Percentiles rank a stretch among this genome's conserved stretches.
phyloP scores from a whole-genome alignment of 2,888 invertebrate species.

The Pandemis heparana region DNA sequence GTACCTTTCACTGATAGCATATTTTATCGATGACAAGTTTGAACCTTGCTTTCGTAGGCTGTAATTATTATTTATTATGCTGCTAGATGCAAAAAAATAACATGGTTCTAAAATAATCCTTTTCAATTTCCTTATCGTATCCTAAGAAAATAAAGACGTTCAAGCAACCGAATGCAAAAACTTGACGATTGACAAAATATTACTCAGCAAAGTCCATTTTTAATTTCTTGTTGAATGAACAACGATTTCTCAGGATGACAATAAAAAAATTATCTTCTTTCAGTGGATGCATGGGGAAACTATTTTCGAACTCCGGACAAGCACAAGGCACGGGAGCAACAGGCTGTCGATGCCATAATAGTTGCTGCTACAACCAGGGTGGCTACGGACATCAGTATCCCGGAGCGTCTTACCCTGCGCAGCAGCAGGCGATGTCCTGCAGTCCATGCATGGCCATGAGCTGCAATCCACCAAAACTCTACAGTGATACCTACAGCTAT shows the following conservation, averaged over 20 bases:
- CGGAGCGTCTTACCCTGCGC: constrained; percentile 56
- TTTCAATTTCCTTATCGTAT: no score
- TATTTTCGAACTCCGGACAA: constrained; percentile 64
- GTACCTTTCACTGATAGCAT: not conserved
- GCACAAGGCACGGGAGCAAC: constrained; percentile 51
- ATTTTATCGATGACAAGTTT: not conserved
- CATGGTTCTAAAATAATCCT: no score
- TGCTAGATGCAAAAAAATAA: no score
- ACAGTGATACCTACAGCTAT: constrained; percentile 73
- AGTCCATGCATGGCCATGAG: constrained; percentile 58
- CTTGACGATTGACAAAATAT: not conserved
- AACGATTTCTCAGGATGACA: not conserved
- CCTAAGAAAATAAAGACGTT: no score
- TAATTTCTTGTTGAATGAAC: not conserved
- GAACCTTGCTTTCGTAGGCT: not conserved
- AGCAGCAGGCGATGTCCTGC: constrained; percentile 25
- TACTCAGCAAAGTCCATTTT: not conserved
- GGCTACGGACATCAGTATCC: constrained; percentile 53
- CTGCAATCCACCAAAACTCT: constrained; percentile 70
- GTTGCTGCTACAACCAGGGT: constrained; percentile 58
- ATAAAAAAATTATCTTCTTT: constrained; percentile 47
- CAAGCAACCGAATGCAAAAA: not conserved
- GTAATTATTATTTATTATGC: no score
- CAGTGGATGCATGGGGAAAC: constrained; percentile 80
- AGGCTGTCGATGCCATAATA: constrained; percentile 57